Percentiles rank a stretch among this genome's conserved stretches.
phyloP scores from a whole-genome alignment of 2,113 vertebrate species.

The Murina feae region DNA sequence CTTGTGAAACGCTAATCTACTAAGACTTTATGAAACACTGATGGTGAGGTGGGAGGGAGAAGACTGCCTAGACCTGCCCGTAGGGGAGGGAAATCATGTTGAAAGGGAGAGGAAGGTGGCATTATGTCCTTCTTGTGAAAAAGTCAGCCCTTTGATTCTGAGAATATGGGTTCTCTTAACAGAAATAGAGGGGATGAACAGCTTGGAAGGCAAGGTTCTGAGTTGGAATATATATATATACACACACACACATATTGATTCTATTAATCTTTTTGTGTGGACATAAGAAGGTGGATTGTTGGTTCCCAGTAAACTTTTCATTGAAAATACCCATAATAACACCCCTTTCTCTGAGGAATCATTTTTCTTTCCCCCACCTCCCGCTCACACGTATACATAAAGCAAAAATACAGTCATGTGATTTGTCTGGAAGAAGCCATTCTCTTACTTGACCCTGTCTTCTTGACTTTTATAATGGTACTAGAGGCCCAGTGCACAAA shows the following conservation, averaged over 20 bases:
- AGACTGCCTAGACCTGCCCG: background rate
- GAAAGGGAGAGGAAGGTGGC: background rate
- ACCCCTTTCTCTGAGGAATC: background rate
- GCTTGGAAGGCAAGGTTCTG: background rate
- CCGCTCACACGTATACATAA: background rate
- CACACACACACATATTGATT: too few species aligned
- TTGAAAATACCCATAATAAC: background rate
- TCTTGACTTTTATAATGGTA: background rate
- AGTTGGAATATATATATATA: background rate
- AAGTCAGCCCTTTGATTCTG: background rate
- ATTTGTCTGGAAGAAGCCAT: background rate
- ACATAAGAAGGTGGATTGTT: background rate
- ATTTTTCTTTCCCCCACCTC: background rate
- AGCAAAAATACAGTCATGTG: background rate
- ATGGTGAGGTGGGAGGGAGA: background rate
- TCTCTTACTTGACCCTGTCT: background rate
- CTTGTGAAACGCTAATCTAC: background rate
- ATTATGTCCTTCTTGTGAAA: background rate
- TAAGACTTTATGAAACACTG: background rate
- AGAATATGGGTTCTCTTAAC: background rate
- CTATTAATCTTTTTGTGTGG: background rate
- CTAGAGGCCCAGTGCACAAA: too few species aligned
- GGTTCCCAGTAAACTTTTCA: background rate
- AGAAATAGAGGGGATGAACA: background rate
- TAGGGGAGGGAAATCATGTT: background rate